Evolutionary conservation across 2,888 invertebrate genomes (phyloP).

Genomic region (Meliscaeva auricollis): DNA sequence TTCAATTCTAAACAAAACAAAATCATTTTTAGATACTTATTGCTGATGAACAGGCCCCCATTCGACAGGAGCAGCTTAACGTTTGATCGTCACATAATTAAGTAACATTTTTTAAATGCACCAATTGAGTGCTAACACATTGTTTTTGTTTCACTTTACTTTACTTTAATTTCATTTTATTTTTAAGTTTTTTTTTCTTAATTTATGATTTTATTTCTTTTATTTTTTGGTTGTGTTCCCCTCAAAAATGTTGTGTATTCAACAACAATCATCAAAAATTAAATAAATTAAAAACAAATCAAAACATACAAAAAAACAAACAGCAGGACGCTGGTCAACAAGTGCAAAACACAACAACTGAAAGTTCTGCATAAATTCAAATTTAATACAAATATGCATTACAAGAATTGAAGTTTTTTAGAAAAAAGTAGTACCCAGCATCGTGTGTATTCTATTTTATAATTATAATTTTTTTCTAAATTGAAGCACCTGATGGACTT

Average conservation of each 20-base stretch:
- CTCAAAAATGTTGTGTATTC: slow-evolving; percentile 40
- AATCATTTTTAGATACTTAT: slow-evolving; percentile 33
- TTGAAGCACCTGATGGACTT: slow-evolving; percentile 62
- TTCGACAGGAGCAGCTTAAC: slow-evolving; percentile 40
- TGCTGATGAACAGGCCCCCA: slow-evolving; percentile 16
- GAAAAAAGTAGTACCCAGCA: slow-evolving; percentile 60
- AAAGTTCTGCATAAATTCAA: slow-evolving; percentile 83
- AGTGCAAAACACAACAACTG: slow-evolving; percentile 84
- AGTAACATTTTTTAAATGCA: slow-evolving; percentile 27
- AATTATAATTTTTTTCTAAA: slow-evolving; percentile 36
- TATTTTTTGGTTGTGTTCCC: slow-evolving; percentile 49
- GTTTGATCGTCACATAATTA: slow-evolving; percentile 13
- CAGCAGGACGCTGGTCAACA: slow-evolving; percentile 83
- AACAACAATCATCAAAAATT: slow-evolving; percentile 59
- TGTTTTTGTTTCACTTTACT: slow-evolving; percentile 12
- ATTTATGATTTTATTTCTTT: slow-evolving; percentile 71
- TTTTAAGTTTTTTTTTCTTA: slow-evolving; percentile 26
- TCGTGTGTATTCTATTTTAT: slow-evolving; percentile 40
- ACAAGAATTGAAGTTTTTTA: slow-evolving; percentile 64
- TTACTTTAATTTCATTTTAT: slow-evolving; percentile 1
- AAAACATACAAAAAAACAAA: slow-evolving; percentile 36
- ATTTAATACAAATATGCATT: slow-evolving; percentile 69
- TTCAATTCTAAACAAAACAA: too few relatives aligned
- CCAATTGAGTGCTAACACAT: slow-evolving; percentile 17
- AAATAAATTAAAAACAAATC: not conserved